Base-by-base conservation (phyloP, 2,888 invertebrate genomes). In the Eilema caniola region DNA sequence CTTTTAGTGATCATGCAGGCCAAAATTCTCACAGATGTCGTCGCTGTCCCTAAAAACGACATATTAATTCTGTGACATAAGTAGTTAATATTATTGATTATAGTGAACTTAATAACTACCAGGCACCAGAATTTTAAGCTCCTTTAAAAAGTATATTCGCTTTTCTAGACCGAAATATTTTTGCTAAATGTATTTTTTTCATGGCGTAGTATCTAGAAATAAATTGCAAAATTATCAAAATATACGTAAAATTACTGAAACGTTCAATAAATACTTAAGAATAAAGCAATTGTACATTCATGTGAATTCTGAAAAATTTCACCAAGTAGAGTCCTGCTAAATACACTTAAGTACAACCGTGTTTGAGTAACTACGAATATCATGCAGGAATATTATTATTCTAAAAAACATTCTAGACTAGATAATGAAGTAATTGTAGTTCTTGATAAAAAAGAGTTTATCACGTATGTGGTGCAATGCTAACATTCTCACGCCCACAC, bases 401-500 rank as follows among this genome's bases (percentile, higher is more conserved):
- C 41, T 47, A 67, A 61, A 68, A 74, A 37, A 73, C 70, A 73
- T 62, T 60, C 57, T 70, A 70, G 74, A 72, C 69, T 60, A 75
- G 70, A 74, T 79, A 77, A 81, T 79, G 24, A 68, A 77, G 69
- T 78, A 79, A 82, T 84, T 81, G 82, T 74, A 78, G 79, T 72
- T 77, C 74, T 61, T 80, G 72, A 72, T 75, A 71, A 80, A 83
- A n/a, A 79, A 83, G 74, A 79, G 79, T 77, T 81, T 85, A 85
- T 80, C 85, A 81, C 80, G 81, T 85, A 81, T 80, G 80, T 82
- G 82, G 79, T 79, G 83, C 82, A 83, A 86, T 78, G 59, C 69
- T 59, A 64, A 71, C 60, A 82, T 88, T 90, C 89, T 86, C 89
- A 89, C 89, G 88, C 82, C 81, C 71, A 71, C 75, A 74, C 79